Base-by-base conservation (phyloP, 2,888 invertebrate species). In the Pinctada fucata region DNA sequence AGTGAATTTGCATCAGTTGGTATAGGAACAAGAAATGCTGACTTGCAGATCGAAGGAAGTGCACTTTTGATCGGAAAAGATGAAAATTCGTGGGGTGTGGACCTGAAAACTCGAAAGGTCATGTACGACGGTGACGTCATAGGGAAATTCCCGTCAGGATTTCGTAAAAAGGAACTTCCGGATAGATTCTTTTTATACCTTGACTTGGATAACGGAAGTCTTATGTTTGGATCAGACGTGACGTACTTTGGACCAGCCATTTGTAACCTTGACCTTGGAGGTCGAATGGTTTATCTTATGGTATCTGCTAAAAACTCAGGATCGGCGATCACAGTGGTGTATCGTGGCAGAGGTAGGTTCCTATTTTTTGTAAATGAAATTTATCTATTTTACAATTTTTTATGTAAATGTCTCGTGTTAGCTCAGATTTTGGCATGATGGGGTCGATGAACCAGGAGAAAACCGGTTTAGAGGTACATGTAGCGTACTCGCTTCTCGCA, bases 171-270 rank as follows among this genome's bases (percentile, higher is more conserved):
- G 13, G 6, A 6, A 6, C 48, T 89, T 16, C 86, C 88, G 48
- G 88, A 88, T 78, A 85, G 86, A 77, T 87, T 89, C 81, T 89
- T 85, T 82, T 88, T 89, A 88, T 89, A 87, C 72, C 66, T 89
- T 5, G 88, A 89, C 70, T 78, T 86, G 8, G 88, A 88, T 58
- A 64, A 81, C 1, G 85, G 86, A 2, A 79, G 74, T 3, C 48
- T 89, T 3, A 82, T 83, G 76, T 89, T 89, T 80, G 88, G 88
- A 0, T 85, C 86, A 0, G 88, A 88, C 67, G 80, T 67, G 5
- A 80, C 79, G 63, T 89, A 80, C 75, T 88, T 82, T 72, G 88
- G 89, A 2, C 82, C 83, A 2, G 89, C 88, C 13, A 78, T 86
- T 64, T 74, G 80, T 48, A 83, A 84, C 48, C 78, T 85, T 48